phyloP scores from a whole-genome alignment of 1,140 invertebrate species.

The Aporrectodea caliginosa region DNA sequence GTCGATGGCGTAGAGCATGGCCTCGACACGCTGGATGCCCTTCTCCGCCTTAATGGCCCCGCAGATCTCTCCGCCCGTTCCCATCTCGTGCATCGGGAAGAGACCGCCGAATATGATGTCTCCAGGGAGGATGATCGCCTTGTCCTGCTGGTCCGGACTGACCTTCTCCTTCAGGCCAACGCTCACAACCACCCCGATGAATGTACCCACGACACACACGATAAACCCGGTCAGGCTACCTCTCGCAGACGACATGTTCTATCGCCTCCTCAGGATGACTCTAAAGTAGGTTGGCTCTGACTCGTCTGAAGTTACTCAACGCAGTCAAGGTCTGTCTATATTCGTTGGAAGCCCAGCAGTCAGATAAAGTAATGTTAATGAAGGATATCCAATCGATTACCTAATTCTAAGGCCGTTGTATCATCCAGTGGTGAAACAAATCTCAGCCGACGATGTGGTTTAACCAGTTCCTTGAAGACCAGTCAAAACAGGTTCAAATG shows the following conservation, averaged over 20 bases:
- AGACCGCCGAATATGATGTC: constrained; percentile 73
- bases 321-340: too few species aligned
- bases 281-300: neutral
- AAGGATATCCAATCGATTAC: too few species aligned
- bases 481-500: too few species aligned
- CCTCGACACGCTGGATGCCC: constrained; percentile 75
- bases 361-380: too few species aligned
- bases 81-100: constrained; percentile 72
- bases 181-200: neutral
- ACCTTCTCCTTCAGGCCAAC: neutral
- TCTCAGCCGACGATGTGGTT: too few species aligned
- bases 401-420: too few species aligned
- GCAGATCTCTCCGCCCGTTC: constrained; percentile 56
- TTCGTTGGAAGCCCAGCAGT: too few species aligned
- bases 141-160: neutral
- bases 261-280: neutral
- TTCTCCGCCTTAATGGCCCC: constrained; percentile 70
- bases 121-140: constrained; percentile 48
- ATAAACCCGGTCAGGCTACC: neutral
- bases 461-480: too few species aligned
- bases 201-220: neutral
- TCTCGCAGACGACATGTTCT: neutral
- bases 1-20: constrained; percentile 77
- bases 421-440: too few species aligned
- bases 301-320: too few species aligned